Percentiles rank a stretch among this genome's conserved stretches.
phyloP scores from a whole-genome alignment of 2,888 invertebrate species.

The Tribolium freemani region DNA sequence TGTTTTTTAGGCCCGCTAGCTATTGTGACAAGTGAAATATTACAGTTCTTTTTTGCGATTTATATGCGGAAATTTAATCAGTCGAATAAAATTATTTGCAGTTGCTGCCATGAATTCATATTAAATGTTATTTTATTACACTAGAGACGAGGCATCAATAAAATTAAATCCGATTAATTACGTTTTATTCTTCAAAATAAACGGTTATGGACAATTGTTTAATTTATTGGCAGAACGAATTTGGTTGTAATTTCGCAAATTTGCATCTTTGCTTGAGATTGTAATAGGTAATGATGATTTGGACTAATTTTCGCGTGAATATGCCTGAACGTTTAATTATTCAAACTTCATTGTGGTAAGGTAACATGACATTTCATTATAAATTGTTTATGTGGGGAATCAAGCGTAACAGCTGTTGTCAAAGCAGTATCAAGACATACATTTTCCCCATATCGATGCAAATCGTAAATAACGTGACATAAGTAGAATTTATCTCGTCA shows the following conservation, averaged over 20 bases:
- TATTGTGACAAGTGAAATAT: not conserved
- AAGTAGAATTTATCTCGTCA: not conserved
- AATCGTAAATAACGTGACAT: not conserved
- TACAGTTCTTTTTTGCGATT: not conserved
- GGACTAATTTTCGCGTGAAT: not conserved
- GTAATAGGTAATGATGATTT: not conserved
- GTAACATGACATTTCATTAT: not conserved
- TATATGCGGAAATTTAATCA: not conserved
- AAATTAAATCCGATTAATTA: not conserved
- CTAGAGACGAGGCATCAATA: not conserved
- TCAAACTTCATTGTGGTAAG: not conserved
- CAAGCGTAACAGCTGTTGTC: not conserved
- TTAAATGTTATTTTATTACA: not conserved
- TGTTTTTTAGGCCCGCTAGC: not conserved
- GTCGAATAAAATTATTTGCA: not conserved
- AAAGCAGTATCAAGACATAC: not conserved
- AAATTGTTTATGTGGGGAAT: not conserved
- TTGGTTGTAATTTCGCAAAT: not conserved
- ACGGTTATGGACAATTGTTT: not conserved
- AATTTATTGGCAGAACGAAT: not conserved
- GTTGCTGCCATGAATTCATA: not conserved
- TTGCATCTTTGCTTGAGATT: not conserved
- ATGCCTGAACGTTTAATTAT: not conserved
- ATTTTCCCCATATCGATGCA: not conserved
- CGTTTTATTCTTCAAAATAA: not conserved